Percentiles rank a stretch among this genome's conserved stretches.
These are phyloP conservation scores for Helicoverpa assulta DNA, from an alignment of 2,888 invertebrate species.

Conservation along the genomic window DNA sequence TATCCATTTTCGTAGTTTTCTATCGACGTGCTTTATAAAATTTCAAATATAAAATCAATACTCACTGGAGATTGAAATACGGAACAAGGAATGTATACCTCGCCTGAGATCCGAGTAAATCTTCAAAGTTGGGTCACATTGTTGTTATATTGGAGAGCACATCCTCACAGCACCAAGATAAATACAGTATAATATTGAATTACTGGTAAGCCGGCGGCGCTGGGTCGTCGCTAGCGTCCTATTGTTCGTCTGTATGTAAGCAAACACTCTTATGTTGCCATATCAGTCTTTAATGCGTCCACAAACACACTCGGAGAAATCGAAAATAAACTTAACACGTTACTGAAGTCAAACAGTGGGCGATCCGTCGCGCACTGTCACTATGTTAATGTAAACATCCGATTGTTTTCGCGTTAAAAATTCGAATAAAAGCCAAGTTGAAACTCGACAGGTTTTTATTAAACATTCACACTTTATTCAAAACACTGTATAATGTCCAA, in stretches of 20 bases:
- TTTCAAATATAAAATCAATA: constrained; percentile 52
- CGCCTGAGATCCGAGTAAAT: constrained; percentile 33
- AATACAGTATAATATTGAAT: constrained; percentile 74
- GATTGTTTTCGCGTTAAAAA: constrained; percentile 49
- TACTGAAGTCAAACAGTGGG: constrained; percentile 73
- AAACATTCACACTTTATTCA: constrained; percentile 64
- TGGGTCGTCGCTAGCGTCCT: constrained; percentile 69
- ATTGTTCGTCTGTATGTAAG: constrained; percentile 80
- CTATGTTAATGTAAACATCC: constrained; percentile 60
- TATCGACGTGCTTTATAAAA: constrained; percentile 31
- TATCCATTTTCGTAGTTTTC: constrained; percentile 70
- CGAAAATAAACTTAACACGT: constrained; percentile 77
- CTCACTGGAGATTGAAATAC: constrained; percentile 51
- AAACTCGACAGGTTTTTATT: constrained; percentile 60
- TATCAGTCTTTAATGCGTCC: constrained; percentile 80
- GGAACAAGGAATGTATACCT: constrained; percentile 33
- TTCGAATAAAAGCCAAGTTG: constrained; percentile 53
- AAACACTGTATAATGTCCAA: constrained; percentile 67
- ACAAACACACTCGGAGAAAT: constrained; percentile 78
- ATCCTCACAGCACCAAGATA: constrained; percentile 69
- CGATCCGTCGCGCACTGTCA: constrained; percentile 56
- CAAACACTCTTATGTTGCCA: constrained; percentile 85
- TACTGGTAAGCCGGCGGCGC: constrained; percentile 64
- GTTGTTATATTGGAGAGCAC: constrained; percentile 64
- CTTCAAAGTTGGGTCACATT: constrained; percentile 65